These are phyloP conservation scores for Dendrocincla fuliginosa DNA, from an alignment of 2,797 vertebrate species.

Conservation along the genomic window DNA sequence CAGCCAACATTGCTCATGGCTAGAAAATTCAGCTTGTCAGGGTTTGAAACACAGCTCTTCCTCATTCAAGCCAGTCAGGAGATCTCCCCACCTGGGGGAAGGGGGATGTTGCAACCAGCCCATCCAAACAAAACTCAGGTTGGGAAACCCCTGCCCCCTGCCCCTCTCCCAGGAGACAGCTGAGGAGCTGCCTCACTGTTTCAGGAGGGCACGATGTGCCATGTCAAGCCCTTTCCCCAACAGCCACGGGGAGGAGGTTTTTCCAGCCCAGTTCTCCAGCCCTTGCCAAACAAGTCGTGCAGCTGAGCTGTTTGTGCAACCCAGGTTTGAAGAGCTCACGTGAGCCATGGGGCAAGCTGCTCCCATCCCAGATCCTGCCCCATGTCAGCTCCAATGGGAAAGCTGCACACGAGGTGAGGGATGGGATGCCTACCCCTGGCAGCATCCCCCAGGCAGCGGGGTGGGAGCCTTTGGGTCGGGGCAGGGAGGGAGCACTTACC, in stretches of 20 bases:
- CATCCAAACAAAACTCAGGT: not conserved
- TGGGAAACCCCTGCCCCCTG: not conserved
- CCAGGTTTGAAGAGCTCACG: not conserved
- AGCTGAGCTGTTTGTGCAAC: conserved; percentile 5
- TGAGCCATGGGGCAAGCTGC: not conserved
- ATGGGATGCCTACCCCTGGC: rapidly evolving
- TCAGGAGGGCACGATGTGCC: not conserved
- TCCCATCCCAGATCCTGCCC: not conserved
- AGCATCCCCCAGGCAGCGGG: not conserved
- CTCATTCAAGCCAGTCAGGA: not conserved
- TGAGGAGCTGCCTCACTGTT: not conserved
- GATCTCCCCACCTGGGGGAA: not conserved
- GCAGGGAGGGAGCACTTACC: conserved; percentile 67
- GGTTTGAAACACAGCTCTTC: not conserved
- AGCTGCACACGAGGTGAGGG: rapidly evolving
- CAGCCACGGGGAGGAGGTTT: not conserved
- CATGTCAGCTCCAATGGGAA: rapidly evolving
- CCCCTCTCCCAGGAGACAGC: not conserved
- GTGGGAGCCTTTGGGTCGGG: rapidly evolving
- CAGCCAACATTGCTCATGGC: not conserved
- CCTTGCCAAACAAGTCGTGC: conserved; percentile 34
- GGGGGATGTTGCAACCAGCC: not conserved
- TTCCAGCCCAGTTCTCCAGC: not conserved
- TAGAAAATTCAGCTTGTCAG: not conserved
- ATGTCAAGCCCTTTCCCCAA: not conserved